phyloP scores from a whole-genome alignment of 2,113 vertebrate genomes.

The Sinocyclocheilus anophthalmus region DNA sequence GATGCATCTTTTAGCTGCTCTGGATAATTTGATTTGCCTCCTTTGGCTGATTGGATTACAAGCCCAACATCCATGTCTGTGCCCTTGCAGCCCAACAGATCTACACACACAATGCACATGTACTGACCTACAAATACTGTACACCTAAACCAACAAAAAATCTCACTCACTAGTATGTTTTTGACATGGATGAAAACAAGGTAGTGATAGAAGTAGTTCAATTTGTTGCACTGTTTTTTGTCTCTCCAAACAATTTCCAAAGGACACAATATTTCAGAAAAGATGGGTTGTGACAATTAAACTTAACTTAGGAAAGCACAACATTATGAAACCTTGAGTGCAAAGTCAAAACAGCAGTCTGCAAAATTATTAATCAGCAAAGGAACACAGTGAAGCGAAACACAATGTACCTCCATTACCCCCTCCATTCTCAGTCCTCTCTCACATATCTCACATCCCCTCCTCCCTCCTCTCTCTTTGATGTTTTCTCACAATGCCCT shows the following conservation, averaged over 20 bases:
- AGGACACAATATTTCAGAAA: not conserved
- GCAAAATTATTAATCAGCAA: conserved; percentile 31
- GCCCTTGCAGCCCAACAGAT: conserved; percentile 46
- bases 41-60: conserved; percentile 59
- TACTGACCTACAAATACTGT: conserved; percentile 27
- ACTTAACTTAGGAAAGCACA: not conserved
- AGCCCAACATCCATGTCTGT: conserved; percentile 56
- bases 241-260: not conserved
- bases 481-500: conserved; percentile 36
- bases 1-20: conserved; percentile 44
- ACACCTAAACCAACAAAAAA: conserved; percentile 34
- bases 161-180: not conserved
- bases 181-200: not conserved
- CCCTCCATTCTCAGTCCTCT: not conserved
- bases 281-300: not conserved
- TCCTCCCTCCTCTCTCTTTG: conserved; percentile 24
- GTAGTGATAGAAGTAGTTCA: not conserved
- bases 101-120: not conserved
- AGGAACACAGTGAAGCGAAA: not conserved
- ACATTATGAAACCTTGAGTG: not conserved
- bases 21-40: conserved; percentile 58
- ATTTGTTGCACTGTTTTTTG: not conserved
- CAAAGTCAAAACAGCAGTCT: conserved; percentile 13
- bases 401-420: not conserved
- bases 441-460: not conserved